These are phyloP conservation scores for Coelogynopora nodosa DNA, from an alignment of 2,888 invertebrate genomes.

Conservation along the genomic window DNA sequence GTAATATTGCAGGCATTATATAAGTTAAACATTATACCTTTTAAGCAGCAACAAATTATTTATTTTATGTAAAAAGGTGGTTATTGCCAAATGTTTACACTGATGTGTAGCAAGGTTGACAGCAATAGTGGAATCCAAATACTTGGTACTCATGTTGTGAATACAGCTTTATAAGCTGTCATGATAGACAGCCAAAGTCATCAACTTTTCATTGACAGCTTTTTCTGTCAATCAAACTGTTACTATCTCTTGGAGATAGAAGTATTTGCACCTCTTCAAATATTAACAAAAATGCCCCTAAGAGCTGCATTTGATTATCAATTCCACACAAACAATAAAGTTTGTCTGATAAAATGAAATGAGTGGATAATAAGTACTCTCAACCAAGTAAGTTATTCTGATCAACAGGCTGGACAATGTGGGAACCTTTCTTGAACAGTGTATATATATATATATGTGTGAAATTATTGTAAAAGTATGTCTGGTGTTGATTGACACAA, in stretches of 20 bases:
- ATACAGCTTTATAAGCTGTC: neutral
- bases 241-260: neutral
- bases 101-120: neutral
- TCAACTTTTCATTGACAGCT: neutral
- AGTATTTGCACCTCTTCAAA: neutral
- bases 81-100: no score
- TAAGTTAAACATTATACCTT: no score
- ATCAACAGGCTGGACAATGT: neutral
- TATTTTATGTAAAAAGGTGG: no score
- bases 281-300: neutral
- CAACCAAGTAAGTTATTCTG: neutral
- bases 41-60: no score
- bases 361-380: neutral
- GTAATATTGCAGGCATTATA: no score
- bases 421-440: neutral
- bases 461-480: neutral
- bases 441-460: neutral
- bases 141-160: neutral
- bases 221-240: neutral
- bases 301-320: neutral
- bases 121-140: neutral
- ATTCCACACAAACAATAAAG: neutral
- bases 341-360: neutral
- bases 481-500: neutral
- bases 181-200: neutral